These are phyloP conservation scores for Naso thynnoides DNA, from an alignment of 2,797 vertebrate genomes.

Conservation along the genomic window DNA sequence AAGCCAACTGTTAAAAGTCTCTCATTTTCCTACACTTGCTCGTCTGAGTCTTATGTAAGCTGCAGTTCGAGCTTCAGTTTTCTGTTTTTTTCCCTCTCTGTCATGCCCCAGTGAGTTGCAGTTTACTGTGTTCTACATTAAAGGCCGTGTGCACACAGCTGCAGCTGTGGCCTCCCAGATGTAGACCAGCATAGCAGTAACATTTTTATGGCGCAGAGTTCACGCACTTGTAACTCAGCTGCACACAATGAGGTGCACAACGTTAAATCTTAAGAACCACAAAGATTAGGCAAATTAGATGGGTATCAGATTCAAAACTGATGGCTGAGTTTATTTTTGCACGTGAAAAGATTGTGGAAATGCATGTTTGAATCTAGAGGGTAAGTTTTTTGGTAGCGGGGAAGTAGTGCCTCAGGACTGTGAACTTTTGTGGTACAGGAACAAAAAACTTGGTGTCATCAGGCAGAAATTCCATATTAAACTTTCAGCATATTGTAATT, in stretches of 20 bases:
- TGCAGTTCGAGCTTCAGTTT: slow-evolving; percentile 52
- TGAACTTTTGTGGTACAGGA: slow-evolving; percentile 1
- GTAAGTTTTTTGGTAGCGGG: not conserved
- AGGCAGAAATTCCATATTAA: too few species aligned
- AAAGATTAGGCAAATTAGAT: slow-evolving; percentile 1
- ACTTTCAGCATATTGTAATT: too few species aligned
- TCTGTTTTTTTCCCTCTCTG: slow-evolving; percentile 27
- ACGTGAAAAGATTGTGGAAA: not conserved
- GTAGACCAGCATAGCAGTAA: slow-evolving; percentile 66
- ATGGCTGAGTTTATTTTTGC: not conserved
- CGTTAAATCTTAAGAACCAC: not conserved
- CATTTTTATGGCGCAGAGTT: slow-evolving; percentile 64
- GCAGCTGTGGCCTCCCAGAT: slow-evolving; percentile 74
- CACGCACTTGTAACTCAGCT: slow-evolving; percentile 44
- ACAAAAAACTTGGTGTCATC: not conserved
- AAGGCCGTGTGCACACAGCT: slow-evolving; percentile 73
- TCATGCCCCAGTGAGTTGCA: slow-evolving; percentile 78
- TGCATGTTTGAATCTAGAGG: not conserved
- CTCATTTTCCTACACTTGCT: slow-evolving; percentile 33
- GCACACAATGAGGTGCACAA: slow-evolving; percentile 27
- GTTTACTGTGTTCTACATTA: slow-evolving; percentile 73
- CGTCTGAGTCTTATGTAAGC: slow-evolving; percentile 69
- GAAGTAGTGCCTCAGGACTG: not conserved
- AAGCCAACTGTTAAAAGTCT: slow-evolving; percentile 27
- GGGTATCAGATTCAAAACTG: not conserved